A percentile compares a stretch with the other conserved stretches of the same genome.
Evolutionary conservation across 2,888 invertebrate genomes (phyloP).

Genomic region (Peribatodes rhomboidaria): DNA sequence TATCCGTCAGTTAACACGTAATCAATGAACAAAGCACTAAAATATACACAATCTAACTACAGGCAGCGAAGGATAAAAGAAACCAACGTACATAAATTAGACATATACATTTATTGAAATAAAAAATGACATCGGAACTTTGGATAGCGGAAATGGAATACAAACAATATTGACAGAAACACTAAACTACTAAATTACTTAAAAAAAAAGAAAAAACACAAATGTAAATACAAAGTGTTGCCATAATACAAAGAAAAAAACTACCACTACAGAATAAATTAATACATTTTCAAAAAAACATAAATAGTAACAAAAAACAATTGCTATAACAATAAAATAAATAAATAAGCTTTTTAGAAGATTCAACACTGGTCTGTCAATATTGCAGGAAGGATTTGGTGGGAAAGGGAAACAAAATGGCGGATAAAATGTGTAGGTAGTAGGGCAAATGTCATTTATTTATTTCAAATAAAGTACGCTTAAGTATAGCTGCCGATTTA

Average conservation of each 20-base stretch:
- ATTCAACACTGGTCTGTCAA: constrained; percentile 87
- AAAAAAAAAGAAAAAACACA: constrained; percentile 72
- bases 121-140: constrained; percentile 83
- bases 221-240: constrained; percentile 70
- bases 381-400: constrained; percentile 71
- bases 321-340: constrained; percentile 79
- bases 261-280: constrained; percentile 82
- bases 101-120: constrained; percentile 85
- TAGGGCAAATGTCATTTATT: constrained; percentile 77
- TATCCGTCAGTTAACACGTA: not conserved
- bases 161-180: constrained; percentile 85
- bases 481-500: constrained; percentile 83
- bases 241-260: constrained; percentile 66
- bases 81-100: constrained; percentile 64
- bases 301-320: constrained; percentile 83
- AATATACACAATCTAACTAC: constrained; percentile 9
- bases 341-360: constrained; percentile 79
- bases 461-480: constrained; percentile 81
- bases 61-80: constrained; percentile 51
- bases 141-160: constrained; percentile 77
- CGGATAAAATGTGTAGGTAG: constrained; percentile 36
- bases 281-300: constrained; percentile 78
- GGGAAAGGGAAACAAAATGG: constrained; percentile 51
- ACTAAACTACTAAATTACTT: constrained; percentile 79
- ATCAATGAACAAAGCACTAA: not conserved